Conservation (phyloP, 2,888 invertebrate genomes). For the Uloborus plumipes region DNA sequence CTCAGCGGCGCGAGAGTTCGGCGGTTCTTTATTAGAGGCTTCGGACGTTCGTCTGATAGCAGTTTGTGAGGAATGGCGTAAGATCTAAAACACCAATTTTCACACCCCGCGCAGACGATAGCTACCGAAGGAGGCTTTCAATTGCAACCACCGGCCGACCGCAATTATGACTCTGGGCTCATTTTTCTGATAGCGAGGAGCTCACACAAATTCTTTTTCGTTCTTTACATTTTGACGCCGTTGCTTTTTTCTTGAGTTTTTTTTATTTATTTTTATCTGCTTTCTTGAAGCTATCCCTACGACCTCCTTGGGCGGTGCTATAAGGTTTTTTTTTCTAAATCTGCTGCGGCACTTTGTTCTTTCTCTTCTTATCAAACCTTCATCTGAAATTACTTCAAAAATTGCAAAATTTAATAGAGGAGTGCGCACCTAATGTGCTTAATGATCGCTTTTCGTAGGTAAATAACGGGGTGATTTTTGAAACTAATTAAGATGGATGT, state of each 20-base stretch:
- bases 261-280: slow-evolving; percentile 26
- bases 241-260: background rate
- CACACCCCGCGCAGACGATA: slow-evolving; percentile 56
- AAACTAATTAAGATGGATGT: too few relatives aligned
- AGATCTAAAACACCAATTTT: slow-evolving; percentile 61
- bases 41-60: slow-evolving; percentile 41
- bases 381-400: too few relatives aligned
- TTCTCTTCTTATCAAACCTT: background rate
- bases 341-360: background rate
- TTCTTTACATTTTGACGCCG: too few relatives aligned
- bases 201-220: too few relatives aligned
- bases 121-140: slow-evolving; percentile 60
- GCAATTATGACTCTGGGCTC: slow-evolving; percentile 48
- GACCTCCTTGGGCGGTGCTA: slow-evolving; percentile 16
- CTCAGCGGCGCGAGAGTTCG: slow-evolving; percentile 15
- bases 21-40: slow-evolving; percentile 56
- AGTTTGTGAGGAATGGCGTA: slow-evolving; percentile 33
- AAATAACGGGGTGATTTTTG: too few relatives aligned
- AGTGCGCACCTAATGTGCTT: too few relatives aligned
- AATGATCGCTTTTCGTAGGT: too few relatives aligned
- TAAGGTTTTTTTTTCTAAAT: slow-evolving; percentile 12
- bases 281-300: background rate
- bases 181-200: slow-evolving; percentile 37
- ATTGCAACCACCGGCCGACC: slow-evolving; percentile 49
- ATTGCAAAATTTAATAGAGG: too few relatives aligned